Evolutionary conservation across 1,140 invertebrate genomes (phyloP).

Genomic region (Drosophila ogumai): DNA sequence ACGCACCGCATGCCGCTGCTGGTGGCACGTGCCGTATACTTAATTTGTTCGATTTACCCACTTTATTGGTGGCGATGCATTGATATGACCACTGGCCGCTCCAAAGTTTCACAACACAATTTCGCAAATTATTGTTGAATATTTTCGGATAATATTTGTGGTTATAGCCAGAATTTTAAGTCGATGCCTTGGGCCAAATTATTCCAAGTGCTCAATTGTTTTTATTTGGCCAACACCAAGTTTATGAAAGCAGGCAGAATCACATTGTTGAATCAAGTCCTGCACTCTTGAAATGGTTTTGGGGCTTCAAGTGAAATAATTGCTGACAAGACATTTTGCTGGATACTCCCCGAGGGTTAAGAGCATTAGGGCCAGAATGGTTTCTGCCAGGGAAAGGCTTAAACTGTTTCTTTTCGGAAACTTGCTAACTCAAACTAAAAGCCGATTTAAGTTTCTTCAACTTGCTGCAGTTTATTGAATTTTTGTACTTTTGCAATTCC

Average conservation of each 20-base stretch:
- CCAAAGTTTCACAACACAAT: conserved; percentile 14
- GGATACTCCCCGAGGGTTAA: conserved; percentile 10
- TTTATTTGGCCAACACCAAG: not conserved
- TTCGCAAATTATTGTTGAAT: not conserved
- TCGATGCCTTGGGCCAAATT: not conserved
- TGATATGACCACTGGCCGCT: conserved; percentile 6
- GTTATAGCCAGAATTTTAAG: conserved; percentile 1
- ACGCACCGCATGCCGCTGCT: not conserved
- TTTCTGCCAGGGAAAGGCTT: conserved; percentile 14
- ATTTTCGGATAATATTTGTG: conserved; percentile 10
- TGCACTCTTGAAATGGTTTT: conserved; percentile 14
- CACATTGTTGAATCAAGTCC: conserved; percentile 1
- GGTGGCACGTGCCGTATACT: conserved; percentile 43
- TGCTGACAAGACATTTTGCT: conserved; percentile 26
- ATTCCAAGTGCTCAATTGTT: not conserved
- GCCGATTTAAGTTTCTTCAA: conserved; percentile 39
- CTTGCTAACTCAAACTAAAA: conserved; percentile 22
- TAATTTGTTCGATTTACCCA: conserved; percentile 29
- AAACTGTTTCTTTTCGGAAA: conserved; percentile 16
- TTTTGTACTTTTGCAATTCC: conserved; percentile 13
- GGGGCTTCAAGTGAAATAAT: conserved; percentile 6
- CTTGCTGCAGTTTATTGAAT: conserved; percentile 37
- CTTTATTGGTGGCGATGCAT: conserved; percentile 8
- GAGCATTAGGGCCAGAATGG: not conserved
- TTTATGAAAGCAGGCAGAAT: not conserved